Conservation (phyloP, 2,888 invertebrate species). For the Eupelmus urozonus region DNA sequence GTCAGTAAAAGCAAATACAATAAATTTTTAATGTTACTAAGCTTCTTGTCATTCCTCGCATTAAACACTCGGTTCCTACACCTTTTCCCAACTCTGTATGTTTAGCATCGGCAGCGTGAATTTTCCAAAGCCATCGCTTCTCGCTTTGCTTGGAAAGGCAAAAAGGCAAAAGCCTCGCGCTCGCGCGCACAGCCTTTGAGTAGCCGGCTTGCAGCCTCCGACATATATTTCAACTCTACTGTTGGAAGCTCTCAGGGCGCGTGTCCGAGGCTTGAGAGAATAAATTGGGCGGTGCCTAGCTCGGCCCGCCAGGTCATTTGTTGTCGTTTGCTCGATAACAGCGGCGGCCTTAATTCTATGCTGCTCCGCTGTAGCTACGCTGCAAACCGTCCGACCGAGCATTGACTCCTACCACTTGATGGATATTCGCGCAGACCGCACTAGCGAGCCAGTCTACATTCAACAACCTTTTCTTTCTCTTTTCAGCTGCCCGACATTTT, state of each 20-base stretch:
- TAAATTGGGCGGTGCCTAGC: constrained; percentile 74
- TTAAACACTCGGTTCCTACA: too few relatives aligned
- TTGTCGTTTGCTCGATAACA: constrained; percentile 73
- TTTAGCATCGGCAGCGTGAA: too few relatives aligned
- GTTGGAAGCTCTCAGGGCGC: too few relatives aligned
- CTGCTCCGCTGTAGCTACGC: not conserved
- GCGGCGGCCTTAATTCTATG: constrained; percentile 53
- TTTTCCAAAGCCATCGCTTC: too few relatives aligned
- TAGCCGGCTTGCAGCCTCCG: not conserved
- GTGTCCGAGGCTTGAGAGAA: constrained; percentile 53
- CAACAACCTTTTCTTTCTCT: not conserved
- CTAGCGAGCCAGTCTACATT: not conserved
- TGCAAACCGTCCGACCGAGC: constrained; percentile 20
- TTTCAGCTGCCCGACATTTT: too few relatives aligned
- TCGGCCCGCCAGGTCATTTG: constrained; percentile 70
- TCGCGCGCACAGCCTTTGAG: too few relatives aligned
- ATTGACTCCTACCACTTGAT: constrained; percentile 49
- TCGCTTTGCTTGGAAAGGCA: too few relatives aligned
- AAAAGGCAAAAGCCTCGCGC: too few relatives aligned
- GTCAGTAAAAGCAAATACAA: too few relatives aligned
- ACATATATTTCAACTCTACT: constrained; percentile 9
- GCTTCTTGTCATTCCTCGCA: too few relatives aligned
- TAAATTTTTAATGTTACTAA: too few relatives aligned
- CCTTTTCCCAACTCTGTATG: too few relatives aligned
- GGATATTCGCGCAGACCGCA: constrained; percentile 13